Percentiles rank a stretch among this genome's conserved stretches.
phyloP scores from a whole-genome alignment of 2,888 invertebrate species.

The Rhagophthalmus giganteus region DNA sequence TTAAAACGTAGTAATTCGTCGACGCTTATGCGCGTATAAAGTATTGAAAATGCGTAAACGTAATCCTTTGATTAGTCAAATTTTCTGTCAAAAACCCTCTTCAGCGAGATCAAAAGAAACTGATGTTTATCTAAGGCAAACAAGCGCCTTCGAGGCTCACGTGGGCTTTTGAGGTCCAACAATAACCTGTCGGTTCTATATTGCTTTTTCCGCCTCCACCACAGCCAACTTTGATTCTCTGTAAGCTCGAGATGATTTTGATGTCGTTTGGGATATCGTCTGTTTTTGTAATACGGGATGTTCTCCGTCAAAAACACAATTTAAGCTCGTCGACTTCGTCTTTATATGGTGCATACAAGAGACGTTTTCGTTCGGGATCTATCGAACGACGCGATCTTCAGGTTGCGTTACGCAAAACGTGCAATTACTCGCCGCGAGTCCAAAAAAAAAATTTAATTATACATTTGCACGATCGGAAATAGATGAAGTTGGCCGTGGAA shows the following conservation, averaged over 20 bases:
- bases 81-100: constrained; percentile 8
- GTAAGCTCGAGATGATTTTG: background rate
- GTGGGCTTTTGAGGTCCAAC: constrained; percentile 12
- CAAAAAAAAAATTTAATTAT: background rate
- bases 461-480: background rate
- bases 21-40: background rate
- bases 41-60: background rate
- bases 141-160: constrained; percentile 4
- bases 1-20: background rate
- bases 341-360: too few species aligned
- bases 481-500: background rate
- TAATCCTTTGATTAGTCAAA: constrained; percentile 14
- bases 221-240: constrained; percentile 6
- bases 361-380: background rate
- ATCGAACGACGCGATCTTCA: too few species aligned
- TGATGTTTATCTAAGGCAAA: constrained; percentile 11
- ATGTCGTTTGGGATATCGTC: background rate
- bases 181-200: constrained; percentile 9
- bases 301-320: background rate
- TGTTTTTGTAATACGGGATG: background rate
- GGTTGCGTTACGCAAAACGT: background rate
- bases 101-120: constrained; percentile 8
- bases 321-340: background rate
- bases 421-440: background rate
- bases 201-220: constrained; percentile 5